Conservation (phyloP, 2,888 invertebrate species). For the Heliconius charithonia region DNA sequence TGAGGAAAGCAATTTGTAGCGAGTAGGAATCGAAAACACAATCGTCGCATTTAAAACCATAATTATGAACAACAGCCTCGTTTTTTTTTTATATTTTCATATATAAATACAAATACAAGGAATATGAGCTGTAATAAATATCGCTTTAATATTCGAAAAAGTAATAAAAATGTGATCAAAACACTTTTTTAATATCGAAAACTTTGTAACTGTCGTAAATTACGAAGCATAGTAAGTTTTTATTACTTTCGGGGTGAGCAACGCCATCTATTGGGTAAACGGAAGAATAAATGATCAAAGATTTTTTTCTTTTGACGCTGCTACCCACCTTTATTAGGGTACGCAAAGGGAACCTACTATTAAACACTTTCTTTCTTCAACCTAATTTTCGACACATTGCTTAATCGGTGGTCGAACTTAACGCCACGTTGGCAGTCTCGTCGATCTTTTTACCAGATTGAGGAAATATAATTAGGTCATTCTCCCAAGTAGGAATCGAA, state of each 20-base stretch:
- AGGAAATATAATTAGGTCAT: too few species aligned
- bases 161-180: constrained; percentile 17
- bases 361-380: too few species aligned
- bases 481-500: too few species aligned
- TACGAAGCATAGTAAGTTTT: constrained; percentile 1
- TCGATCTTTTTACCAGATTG: too few species aligned
- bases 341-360: too few species aligned
- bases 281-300: background rate
- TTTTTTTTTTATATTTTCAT: background rate
- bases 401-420: too few species aligned
- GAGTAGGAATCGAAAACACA: background rate
- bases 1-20: background rate
- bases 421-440: too few species aligned
- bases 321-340: background rate
- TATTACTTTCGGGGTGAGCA: background rate
- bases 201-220: constrained; percentile 26
- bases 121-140: background rate
- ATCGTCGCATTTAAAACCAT: too few species aligned
- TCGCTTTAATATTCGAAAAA: constrained; percentile 9
- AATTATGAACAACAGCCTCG: too few species aligned
- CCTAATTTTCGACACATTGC: too few species aligned
- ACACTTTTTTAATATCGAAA: constrained; percentile 28
- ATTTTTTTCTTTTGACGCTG: background rate
- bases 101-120: background rate
- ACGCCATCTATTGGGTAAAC: background rate